phyloP scores from a whole-genome alignment of 2,888 invertebrate genomes.

The Agriopis aurantiaria region DNA sequence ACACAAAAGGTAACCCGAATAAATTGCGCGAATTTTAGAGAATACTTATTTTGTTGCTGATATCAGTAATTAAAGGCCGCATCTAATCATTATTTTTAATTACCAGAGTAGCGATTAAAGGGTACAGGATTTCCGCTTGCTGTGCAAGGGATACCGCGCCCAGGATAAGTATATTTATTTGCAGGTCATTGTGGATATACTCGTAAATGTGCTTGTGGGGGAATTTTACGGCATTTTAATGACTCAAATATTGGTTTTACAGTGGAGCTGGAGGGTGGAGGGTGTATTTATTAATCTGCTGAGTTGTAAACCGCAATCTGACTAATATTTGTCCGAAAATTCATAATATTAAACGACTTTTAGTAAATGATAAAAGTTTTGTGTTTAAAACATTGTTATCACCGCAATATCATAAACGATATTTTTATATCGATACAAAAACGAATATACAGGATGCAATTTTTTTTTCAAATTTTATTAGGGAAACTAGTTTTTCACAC shows the following conservation, averaged over 20 bases:
- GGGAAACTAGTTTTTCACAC: too few relatives aligned
- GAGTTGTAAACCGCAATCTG: background rate
- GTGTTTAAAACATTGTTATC: too few relatives aligned
- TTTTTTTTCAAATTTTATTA: too few relatives aligned
- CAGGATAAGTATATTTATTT: slow-evolving; percentile 35
- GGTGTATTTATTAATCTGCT: slow-evolving; percentile 25
- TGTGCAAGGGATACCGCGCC: slow-evolving; percentile 35
- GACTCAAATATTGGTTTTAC: slow-evolving; percentile 36
- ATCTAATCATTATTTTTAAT: slow-evolving; percentile 49
- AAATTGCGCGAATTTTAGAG: slow-evolving; percentile 23
- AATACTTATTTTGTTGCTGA: slow-evolving; percentile 32
- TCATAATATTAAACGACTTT: background rate
- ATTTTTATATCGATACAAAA: too few relatives aligned
- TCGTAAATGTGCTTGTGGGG: slow-evolving; percentile 32
- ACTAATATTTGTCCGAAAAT: slow-evolving; percentile 1
- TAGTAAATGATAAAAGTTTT: background rate
- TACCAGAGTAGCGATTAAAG: slow-evolving; percentile 43
- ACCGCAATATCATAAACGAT: too few relatives aligned
- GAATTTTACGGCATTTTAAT: slow-evolving; percentile 36
- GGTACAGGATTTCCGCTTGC: slow-evolving; percentile 42
- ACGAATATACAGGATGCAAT: too few relatives aligned
- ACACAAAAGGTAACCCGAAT: slow-evolving; percentile 37
- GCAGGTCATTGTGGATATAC: slow-evolving; percentile 33
- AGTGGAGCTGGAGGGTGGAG: too few relatives aligned
- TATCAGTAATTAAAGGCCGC: slow-evolving; percentile 42